Evolutionary conservation across 1,140 invertebrate species (phyloP).

Genomic region (Drosophila sulfurigaster): DNA sequence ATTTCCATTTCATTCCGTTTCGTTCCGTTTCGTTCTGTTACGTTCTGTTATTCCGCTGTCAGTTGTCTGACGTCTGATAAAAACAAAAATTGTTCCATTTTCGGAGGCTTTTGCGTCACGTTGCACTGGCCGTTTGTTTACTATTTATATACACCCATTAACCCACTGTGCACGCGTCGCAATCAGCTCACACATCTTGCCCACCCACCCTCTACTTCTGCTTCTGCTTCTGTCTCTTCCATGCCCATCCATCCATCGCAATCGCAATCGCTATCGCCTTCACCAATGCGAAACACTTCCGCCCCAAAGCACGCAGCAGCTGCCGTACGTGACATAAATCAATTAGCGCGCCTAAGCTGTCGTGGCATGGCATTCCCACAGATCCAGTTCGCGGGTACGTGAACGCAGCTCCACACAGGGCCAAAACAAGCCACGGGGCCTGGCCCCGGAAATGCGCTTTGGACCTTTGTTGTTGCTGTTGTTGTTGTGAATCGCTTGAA

Average conservation of each 20-base stretch:
- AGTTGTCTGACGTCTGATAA: conserved; percentile 18
- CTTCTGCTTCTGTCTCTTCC: no score
- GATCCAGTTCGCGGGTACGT: conserved; percentile 18
- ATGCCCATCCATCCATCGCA: not conserved
- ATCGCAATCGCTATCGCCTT: not conserved
- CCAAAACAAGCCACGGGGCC: conserved; percentile 3
- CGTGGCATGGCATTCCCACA: conserved; percentile 39
- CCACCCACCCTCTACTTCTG: not conserved
- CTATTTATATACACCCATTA: conserved; percentile 55
- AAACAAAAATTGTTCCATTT: conserved; percentile 11
- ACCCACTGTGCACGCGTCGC: conserved; percentile 9
- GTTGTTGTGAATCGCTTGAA: conserved; percentile 1
- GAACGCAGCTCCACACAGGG: conserved; percentile 24
- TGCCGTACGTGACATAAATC: conserved; percentile 78
- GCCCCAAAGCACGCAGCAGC: conserved; percentile 21
- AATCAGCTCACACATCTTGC: not conserved
- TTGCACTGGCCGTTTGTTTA: conserved; percentile 66
- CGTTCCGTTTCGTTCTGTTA: not conserved
- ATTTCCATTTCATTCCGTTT: conserved; percentile 5
- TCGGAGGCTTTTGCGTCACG: conserved; percentile 63
- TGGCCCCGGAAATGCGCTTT: conserved; percentile 72
- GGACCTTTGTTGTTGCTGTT: conserved; percentile 2
- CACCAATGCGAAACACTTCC: conserved; percentile 28
- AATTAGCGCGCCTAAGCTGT: conserved; percentile 78
- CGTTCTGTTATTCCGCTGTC: not conserved